Conservation (phyloP, 2,797 vertebrate genomes). For the Rhincodon typus region DNA sequence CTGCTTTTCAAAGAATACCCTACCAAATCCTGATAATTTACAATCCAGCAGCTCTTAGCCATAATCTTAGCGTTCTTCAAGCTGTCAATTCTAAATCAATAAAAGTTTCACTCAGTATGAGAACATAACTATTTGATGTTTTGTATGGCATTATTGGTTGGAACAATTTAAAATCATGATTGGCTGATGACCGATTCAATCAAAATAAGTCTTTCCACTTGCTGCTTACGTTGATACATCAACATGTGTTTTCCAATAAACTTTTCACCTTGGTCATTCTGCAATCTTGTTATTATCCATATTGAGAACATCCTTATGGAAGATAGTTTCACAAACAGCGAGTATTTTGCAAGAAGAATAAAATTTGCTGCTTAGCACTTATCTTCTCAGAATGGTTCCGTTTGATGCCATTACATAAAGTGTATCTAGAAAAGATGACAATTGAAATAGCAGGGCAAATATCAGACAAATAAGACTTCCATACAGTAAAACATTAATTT, state of each 20-base stretch:
- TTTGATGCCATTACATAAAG: conserved; percentile 86
- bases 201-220: conserved; percentile 21
- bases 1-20: conserved; percentile 50
- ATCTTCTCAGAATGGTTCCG: conserved; percentile 66
- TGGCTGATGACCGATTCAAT: too few relatives aligned
- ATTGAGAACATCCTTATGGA: conserved; percentile 59
- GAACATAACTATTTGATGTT: conserved; percentile 17
- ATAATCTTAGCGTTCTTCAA: conserved; percentile 51
- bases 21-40: conserved; percentile 50
- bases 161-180: conserved; percentile 29
- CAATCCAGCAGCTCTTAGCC: conserved; percentile 47
- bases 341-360: conserved; percentile 69
- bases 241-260: conserved; percentile 10
- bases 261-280: conserved; percentile 10
- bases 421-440: conserved; percentile 73
- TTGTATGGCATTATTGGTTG: conserved; percentile 18
- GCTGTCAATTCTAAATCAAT: conserved; percentile 39
- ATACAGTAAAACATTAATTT: not conserved
- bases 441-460: not conserved
- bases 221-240: conserved; percentile 23
- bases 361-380: conserved; percentile 67
- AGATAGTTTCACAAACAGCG: conserved; percentile 62
- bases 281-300: conserved; percentile 29
- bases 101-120: conserved; percentile 23
- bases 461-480: not conserved